Conservation (phyloP, 35 echinoderm and acorn worm genomes). For the Apostichopus californicus region DNA sequence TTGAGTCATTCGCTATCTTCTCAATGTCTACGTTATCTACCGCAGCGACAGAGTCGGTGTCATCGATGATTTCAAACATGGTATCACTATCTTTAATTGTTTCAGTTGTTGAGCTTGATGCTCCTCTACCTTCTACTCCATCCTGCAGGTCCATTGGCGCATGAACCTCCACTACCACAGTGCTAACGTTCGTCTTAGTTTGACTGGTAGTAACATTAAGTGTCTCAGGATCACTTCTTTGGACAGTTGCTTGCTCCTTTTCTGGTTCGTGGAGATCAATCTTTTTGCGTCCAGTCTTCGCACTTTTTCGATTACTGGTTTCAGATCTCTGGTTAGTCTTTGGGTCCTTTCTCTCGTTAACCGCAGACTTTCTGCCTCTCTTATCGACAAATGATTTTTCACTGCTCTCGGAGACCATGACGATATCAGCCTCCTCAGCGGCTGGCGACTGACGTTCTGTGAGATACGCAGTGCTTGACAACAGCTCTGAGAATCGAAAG, state of each 20-base stretch:
- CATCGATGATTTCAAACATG: not conserved
- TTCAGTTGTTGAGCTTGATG: not conserved
- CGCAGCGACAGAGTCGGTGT: not conserved
- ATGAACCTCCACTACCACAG: not conserved
- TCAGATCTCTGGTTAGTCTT: constrained; percentile 6
- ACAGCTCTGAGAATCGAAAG: constrained; percentile 49
- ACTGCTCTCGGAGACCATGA: constrained; percentile 19
- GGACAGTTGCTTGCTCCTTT: not conserved
- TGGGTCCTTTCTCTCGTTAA: not conserved
- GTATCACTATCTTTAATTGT: not conserved
- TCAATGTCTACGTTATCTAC: not conserved
- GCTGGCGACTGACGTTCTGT: too few species aligned
- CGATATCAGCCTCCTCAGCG: not conserved
- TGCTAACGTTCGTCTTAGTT: not conserved
- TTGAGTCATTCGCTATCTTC: not conserved
- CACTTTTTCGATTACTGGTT: not conserved
- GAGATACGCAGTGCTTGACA: constrained; percentile 8
- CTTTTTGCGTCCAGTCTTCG: not conserved
- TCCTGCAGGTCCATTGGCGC: not conserved
- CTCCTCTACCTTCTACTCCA: not conserved
- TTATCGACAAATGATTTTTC: constrained; percentile 37
- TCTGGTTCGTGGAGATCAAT: not conserved
- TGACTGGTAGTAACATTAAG: not conserved
- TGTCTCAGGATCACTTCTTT: not conserved
- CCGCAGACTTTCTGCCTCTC: not conserved